Base-by-base conservation (phyloP, 2,113 vertebrate genomes). In the Dicaeum eximium region DNA sequence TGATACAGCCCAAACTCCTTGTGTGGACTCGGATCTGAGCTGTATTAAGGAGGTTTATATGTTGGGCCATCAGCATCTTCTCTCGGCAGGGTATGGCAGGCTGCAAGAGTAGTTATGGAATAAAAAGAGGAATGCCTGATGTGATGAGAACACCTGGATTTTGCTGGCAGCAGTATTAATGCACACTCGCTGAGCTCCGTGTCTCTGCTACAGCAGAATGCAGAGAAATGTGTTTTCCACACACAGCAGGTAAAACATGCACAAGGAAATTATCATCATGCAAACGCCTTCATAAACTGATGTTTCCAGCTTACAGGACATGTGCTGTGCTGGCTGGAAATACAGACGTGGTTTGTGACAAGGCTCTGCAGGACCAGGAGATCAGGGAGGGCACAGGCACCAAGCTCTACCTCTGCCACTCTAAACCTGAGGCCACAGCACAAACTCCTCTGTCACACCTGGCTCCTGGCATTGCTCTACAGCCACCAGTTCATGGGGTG, bases 81-180 rank as follows among this genome's bases (percentile, higher is more conserved):
- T 79, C 96, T 91, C 91, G 3, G 97, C 88, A 91, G 94, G 97
- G 73, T 15, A 18, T 10, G 84, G 88, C 88, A 92, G 86, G 33
- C 83, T 91, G 88, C 92, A 97, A 94, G 86, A 92, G 94, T 9
- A 73, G 88, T 88, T 94, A 81, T 8, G 90, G 87, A 96, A 88
- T 92, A 92, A 96, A 92, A 83, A 92, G 42, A 82, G 86, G 83
- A 93, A 95, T 58, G 54, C 92, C 90, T 94, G 96, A 95, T 97
- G 67, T 73, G 72, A 85, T 65, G 96, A 85, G 97, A 96, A 93
- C 86, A 97, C 93, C 93, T 97, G 94, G 13, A 56, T 96, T 97
- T 93, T 86, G 84, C 95, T 81, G 92, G 83, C 86, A 92, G 84
- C 61, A 93, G 91, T 94, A 91, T 53, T 93, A 95, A 93, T 72